Evolutionary conservation across 1,140 invertebrate genomes (phyloP), one percentile per base, ranked within the genome.

Genomic region (Thalassaphorura encarpata): DNA sequence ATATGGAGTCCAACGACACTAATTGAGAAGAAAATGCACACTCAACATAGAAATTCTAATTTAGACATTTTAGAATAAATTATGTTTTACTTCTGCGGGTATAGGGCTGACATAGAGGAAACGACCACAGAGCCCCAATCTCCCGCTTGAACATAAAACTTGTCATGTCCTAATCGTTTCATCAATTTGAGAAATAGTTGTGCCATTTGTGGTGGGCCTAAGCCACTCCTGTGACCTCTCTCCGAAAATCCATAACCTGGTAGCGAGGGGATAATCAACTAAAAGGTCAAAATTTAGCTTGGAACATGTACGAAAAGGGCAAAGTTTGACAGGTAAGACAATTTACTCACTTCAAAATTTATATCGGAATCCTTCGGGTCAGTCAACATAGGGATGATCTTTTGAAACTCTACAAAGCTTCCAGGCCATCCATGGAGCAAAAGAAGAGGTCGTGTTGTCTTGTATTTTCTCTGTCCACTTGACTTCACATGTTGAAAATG

Each of bases 401-500:
- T 45, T 45, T 45, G 42, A 8, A 45, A 21, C 18, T 11, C 42
- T 6, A 21, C 21, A 23, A 45, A 45, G 8, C 11, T 11, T 45
- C 13, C 89, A 3, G 91, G 91, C 91, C 91, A 96, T 16, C 90
- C 90, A 67, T 96, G 90, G 3, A 89, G 64, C 1, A 95, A 23
- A 0, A 94, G 66, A 21, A 91, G 41, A 0, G 66, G 18, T 40
- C 41, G 2, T 19, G 48, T 50, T 11, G n/a, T 28, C 18, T 28
- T 52, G 21, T 21, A 67, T 48, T 1, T 52, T 52, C 54, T 66
- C 21, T 46, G 33, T 24, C n/a, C 62, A 18, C 57, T 53, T 18
- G 43, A 46, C 36, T 64, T 67, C 0, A 60, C 63, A 50, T 63
- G 66, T 26, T 66, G 45, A 49, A 63, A 70, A 53, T 76, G 72